These are phyloP conservation scores for Melanotaenia parkinsoni DNA, from an alignment of 2,797 vertebrate species.

Conservation along the genomic window DNA sequence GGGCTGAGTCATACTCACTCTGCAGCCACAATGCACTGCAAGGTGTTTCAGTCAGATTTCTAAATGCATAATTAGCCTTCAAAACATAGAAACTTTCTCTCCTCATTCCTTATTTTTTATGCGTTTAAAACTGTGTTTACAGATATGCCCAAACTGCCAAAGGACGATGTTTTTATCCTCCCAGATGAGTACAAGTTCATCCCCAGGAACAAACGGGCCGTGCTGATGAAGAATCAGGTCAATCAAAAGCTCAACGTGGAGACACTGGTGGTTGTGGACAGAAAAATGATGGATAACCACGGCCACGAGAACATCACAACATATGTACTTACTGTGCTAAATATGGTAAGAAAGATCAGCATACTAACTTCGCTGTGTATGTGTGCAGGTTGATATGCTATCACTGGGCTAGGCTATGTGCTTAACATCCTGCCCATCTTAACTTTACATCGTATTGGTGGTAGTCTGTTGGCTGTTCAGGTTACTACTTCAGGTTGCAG, in stretches of 20 bases:
- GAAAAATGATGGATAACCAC: conserved; percentile 90
- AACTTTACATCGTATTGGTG: background rate
- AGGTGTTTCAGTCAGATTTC: background rate
- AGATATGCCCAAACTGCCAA: conserved; percentile 90
- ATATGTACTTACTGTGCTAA: conserved; percentile 91
- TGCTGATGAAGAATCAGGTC: conserved; percentile 71
- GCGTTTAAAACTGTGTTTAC: conserved; percentile 30
- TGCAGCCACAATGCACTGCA: background rate
- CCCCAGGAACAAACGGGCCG: conserved; percentile 81
- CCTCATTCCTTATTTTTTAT: conserved; percentile 1
- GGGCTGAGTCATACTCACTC: background rate
- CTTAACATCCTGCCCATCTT: background rate
- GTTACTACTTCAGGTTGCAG: background rate
- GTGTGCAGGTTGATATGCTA: background rate
- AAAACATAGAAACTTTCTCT: background rate
- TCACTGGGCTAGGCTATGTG: background rate
- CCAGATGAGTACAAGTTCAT: conserved; percentile 86
- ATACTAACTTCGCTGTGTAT: background rate
- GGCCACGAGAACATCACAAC: conserved; percentile 92
- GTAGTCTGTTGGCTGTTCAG: background rate
- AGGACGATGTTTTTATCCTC: conserved; percentile 80
- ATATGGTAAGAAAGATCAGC: conserved; percentile 84
- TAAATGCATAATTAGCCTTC: background rate
- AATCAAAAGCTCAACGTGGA: conserved; percentile 88
- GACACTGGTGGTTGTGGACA: conserved; percentile 92